Evolutionary conservation across 2,797 vertebrate genomes (phyloP), one percentile per base, ranked within the genome.

Genomic region (Malurus splendens): DNA sequence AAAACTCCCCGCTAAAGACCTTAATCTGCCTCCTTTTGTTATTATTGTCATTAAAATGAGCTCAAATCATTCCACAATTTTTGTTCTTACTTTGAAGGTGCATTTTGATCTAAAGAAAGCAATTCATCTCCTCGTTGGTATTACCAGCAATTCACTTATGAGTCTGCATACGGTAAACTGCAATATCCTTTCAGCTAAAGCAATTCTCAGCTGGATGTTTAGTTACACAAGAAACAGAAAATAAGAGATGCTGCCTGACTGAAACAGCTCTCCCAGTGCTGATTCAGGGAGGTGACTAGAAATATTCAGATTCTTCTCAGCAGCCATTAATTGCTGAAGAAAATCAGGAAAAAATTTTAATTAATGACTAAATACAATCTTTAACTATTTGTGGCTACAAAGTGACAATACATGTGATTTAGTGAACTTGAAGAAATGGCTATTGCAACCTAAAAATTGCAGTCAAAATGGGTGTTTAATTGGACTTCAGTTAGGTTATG

Each of bases 1-100:
- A 8, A 82, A 90, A 73, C 45, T 82, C 70, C 33, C 39, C 0
- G 6, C 70, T 89, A 62, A 90, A 83, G 70, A 74, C 68, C 36
- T 80, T 57, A 60, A 77, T 93, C 90, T 87, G 18, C 61, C 51
- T 81, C 32, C 17, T 81, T 83, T 89, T 84, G 64, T 89, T 87
- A 42, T 44, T 48, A 44, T 33, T 87, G 54, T 64, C 60, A 86
- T 89, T 93, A 71, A 81, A 87, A 79, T 23, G 50, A 50, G 47
- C 42, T 81, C 38, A 54, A 56, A 76, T 64, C 2, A 4, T 22
- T n/a, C 42, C 0, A 1, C 44, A 54, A 47, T 45, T 92, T 81
- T 76, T 76, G 41, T 70, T 81, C 81, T 73, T 30, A 18, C 24
- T 91, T 87, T 56, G 80, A 65, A 82, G 77, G 56, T 33, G 28